Conservation (phyloP, 2,113 vertebrate species). For the Danionella cerebrum region DNA sequence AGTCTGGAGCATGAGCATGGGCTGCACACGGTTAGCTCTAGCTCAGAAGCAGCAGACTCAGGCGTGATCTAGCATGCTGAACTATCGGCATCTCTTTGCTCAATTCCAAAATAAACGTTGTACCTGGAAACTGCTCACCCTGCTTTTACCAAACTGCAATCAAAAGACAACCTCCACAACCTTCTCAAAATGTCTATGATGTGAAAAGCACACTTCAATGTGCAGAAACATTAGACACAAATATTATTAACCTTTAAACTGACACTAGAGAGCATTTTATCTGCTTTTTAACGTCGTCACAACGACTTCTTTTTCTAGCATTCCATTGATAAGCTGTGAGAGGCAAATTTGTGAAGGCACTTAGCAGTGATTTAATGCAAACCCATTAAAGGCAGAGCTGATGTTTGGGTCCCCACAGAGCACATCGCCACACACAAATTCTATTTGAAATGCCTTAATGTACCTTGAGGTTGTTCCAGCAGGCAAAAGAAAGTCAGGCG, state of each 20-base stretch:
- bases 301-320: slow-evolving; percentile 8
- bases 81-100: no score
- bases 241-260: background rate
- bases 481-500: background rate
- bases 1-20: no score
- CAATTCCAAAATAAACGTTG: no score
- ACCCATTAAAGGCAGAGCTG: slow-evolving; percentile 52
- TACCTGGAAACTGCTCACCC: no score
- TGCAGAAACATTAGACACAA: no score
- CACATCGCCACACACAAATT: slow-evolving; percentile 16
- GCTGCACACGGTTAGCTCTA: no score
- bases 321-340: slow-evolving; percentile 48
- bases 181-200: no score
- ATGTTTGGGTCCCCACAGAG: background rate
- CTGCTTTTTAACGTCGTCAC: background rate
- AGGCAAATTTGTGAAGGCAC: slow-evolving; percentile 54
- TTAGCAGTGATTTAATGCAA: slow-evolving; percentile 53
- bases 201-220: no score
- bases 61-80: no score
- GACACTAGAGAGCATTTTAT: background rate
- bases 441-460: slow-evolving; percentile 40
- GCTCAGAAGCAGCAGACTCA: no score
- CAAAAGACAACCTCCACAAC: background rate
- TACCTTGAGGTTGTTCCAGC: slow-evolving; percentile 25
- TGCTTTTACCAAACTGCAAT: no score